A percentile compares a stretch with the other conserved stretches of the same genome.
Conservation (phyloP, 1,140 invertebrate species). For the Drosophila prosaltans region DNA sequence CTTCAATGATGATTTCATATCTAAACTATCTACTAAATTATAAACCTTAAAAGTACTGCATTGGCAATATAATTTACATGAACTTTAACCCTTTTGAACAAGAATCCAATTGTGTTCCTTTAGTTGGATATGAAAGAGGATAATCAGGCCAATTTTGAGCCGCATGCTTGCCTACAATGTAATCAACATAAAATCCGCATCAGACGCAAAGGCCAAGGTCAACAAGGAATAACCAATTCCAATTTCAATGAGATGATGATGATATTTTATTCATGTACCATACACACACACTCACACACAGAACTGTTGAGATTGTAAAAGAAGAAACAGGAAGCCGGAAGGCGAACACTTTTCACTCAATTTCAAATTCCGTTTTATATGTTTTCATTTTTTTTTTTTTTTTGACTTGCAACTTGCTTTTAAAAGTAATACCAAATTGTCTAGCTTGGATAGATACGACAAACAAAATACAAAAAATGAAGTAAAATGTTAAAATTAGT, state of each 20-base stretch:
- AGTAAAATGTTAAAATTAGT: constrained; percentile 58
- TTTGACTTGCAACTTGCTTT: constrained; percentile 26
- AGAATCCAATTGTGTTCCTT: not conserved
- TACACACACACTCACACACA: not conserved
- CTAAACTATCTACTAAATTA: too few species aligned
- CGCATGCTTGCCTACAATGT: constrained; percentile 29
- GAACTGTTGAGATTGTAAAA: constrained; percentile 12
- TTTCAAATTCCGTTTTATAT: constrained; percentile 57
- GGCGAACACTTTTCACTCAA: constrained; percentile 13
- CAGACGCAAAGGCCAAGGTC: constrained; percentile 64
- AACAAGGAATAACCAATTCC: constrained; percentile 53
- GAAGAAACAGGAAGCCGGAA: constrained; percentile 3
- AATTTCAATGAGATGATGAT: constrained; percentile 58
- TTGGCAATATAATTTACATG: not conserved
- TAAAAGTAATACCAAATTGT: constrained; percentile 10
- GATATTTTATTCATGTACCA: constrained; percentile 64
- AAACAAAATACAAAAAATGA: constrained; percentile 44
- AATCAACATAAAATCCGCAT: constrained; percentile 60
- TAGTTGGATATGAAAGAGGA: not conserved
- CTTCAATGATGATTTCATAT: too few species aligned
- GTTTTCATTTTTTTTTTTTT: not conserved
- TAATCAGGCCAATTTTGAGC: constrained; percentile 7
- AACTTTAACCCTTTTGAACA: constrained; percentile 1
- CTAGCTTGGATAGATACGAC: constrained; percentile 5
- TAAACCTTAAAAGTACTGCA: too few species aligned